Base-by-base conservation (phyloP, 2,113 vertebrate species). In the Triplophysa tibetana region DNA sequence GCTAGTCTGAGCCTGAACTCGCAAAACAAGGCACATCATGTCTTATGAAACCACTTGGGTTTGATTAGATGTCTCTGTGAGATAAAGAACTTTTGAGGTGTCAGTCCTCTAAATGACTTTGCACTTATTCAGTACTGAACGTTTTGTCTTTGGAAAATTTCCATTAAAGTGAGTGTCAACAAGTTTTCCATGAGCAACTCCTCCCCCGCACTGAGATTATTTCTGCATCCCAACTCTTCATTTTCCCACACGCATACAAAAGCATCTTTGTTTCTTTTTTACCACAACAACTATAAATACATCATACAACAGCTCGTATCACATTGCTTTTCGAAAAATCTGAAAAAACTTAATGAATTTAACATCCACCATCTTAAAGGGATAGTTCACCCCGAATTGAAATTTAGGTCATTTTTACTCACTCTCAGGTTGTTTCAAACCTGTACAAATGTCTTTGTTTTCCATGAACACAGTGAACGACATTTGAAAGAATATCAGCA, bases 151-250 rank as follows among this genome's bases (percentile, higher is more conserved):
- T 41, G 24, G 2, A 12, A 33, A 48, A 74, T 70, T 82, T 77
- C 66, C 81, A 82, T 78, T 17, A 19, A 69, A 29, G 52, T 24
- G 45, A 21, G 14, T 62, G 38, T 52, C 61, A 72, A 67, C 75
- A 63, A 50, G 29, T 70, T 54, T 50, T 68, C 58, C 61, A 12
- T 19, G 17, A 58, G 67, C 19, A 26, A 33, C 19, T 4, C 2
- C 10, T 63, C 23, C 26, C 12, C n/a, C 26, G n/a, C 14, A 13
- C 11, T 19, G 72, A 64, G 58, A 48, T 26, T 48, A 60, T 48
- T 45, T 65, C 19, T 11, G 10, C 17, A 43, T 64, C 16, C 16
- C 65, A 76, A 56, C n/a, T 17, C 58, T 54, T 14, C 26, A 62
- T 38, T 62, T 52, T 80, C 62, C 41, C 64, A 58, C 66, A 52